These are phyloP conservation scores for Ianthella basta DNA, from an alignment of 37 sponge, comb jelly and placozoan genomes.

Conservation along the genomic window DNA sequence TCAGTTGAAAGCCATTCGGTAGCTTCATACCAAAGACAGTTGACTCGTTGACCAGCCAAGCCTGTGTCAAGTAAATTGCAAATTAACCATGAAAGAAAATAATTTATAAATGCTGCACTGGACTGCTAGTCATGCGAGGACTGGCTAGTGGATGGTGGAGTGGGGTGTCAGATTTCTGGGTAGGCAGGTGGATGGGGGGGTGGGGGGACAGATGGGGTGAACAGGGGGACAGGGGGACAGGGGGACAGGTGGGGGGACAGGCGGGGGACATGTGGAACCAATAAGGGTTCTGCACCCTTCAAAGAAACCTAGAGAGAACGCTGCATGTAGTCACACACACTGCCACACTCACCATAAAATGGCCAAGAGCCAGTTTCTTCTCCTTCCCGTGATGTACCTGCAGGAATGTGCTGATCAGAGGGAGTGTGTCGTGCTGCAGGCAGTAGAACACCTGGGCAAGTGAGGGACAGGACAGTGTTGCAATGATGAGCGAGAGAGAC, in stretches of 20 bases:
- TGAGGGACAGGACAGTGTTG: no score
- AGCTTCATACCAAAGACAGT: constrained; percentile 86
- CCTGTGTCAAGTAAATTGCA: constrained; percentile 34
- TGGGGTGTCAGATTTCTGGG: no score
- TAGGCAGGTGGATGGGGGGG: background rate
- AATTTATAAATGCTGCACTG: no score
- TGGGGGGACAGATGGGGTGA: no score
- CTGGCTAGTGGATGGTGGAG: no score
- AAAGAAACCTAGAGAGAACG: no score
- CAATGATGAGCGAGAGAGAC: background rate
- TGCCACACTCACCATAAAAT: constrained; percentile 74
- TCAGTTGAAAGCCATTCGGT: constrained; percentile 84
- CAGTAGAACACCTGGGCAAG: constrained; percentile 94
- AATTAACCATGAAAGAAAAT: background rate
- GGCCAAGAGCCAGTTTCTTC: constrained; percentile 61
- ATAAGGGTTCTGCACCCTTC: no score
- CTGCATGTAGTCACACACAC: background rate
- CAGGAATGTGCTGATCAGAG: constrained; percentile 41
- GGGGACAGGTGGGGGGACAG: no score
- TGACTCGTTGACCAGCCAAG: constrained; percentile 64
- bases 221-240: no score
- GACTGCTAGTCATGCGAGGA: no score
- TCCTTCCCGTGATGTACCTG: constrained; percentile 1
- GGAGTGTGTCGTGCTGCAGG: constrained; percentile 47
- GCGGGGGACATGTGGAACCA: no score